Evolutionary conservation across 2,797 vertebrate genomes (phyloP), one percentile per base, ranked within the genome.

Genomic region (Pipistrellus kuhlii): DNA sequence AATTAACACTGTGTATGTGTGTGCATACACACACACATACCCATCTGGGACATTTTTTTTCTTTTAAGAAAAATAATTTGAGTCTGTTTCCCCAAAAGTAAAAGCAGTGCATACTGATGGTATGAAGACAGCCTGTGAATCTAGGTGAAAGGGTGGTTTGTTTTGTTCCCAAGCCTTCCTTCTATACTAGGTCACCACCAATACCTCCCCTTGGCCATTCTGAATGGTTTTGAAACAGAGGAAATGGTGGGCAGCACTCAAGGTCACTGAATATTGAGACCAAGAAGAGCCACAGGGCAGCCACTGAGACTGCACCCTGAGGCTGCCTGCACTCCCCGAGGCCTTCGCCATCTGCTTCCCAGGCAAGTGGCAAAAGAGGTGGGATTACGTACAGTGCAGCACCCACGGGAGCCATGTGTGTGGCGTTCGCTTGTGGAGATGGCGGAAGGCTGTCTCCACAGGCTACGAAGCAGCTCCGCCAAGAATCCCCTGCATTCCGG

Each of bases 41-140:
- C 18, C 68, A 66, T 32, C 38, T 38, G 59, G 59, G 46, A 14
- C 27, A 38, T 73, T 30, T 89, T 78, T 78, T 90, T 46, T 85
- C 85, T 78, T 88, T 59, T 64, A 51, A 93, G 55, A 20, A 93
- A 92, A 95, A 84, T 95, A 48, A 62, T 62, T 71, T 77, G 30
- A 93, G 69, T 85, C 88, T 12, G 38, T 73, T 64, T 75, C 17
- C 27, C 25, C 66, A 3, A 20, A 55, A 84, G 32, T 25, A 48
- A 81, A 68, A 32, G 48, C 69, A 59, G 4, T 59, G 9, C 57
- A 1, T 41, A 38, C 44, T 18, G 44, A 68, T 30, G 18, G 12
- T 69, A 6, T 88, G 38, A 81, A 84, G 46, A 57, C 14, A 85
- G 51, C 17, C 66, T 35, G 2, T 59, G 23, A 66, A n/a, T 46